phyloP scores from a whole-genome alignment of 2,888 invertebrate genomes.

The Cerastis rubricosa region DNA sequence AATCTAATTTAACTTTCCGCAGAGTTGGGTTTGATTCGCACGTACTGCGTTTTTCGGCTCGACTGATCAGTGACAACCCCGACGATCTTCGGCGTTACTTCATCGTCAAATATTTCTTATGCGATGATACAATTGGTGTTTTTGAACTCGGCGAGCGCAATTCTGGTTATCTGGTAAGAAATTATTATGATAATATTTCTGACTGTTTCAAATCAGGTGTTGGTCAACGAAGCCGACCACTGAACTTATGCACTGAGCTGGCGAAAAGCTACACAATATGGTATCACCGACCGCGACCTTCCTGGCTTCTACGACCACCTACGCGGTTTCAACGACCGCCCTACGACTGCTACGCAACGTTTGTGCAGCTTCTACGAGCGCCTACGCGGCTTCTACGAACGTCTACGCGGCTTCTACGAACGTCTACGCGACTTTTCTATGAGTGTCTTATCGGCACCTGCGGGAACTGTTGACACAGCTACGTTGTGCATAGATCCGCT shows the following conservation, averaged over 20 bases:
- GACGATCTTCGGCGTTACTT: slow-evolving; percentile 93
- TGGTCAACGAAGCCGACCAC: background rate
- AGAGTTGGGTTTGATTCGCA: slow-evolving; percentile 94
- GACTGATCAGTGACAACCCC: slow-evolving; percentile 93
- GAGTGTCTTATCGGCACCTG: background rate
- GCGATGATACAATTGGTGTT: slow-evolving; percentile 96
- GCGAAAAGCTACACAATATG: background rate
- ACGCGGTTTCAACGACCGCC: background rate
- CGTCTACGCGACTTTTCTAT: background rate
- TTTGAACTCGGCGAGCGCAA: slow-evolving; percentile 94
- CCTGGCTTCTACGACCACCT: too few species aligned
- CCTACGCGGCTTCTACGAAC: background rate
- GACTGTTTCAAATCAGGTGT: background rate
- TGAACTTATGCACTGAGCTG: background rate
- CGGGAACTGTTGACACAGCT: background rate
- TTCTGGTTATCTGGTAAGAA: slow-evolving; percentile 90
- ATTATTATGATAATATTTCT: background rate
- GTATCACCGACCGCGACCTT: background rate
- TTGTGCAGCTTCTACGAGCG: background rate
- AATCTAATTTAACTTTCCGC: slow-evolving; percentile 65
- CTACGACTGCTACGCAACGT: background rate
- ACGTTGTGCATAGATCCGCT: background rate
- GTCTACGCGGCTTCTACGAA: background rate
- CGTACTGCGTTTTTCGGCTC: slow-evolving; percentile 94
- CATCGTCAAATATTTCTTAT: slow-evolving; percentile 94